Evolutionary conservation across 2,888 invertebrate species (phyloP).

Genomic region (Drosophila neotestacea): DNA sequence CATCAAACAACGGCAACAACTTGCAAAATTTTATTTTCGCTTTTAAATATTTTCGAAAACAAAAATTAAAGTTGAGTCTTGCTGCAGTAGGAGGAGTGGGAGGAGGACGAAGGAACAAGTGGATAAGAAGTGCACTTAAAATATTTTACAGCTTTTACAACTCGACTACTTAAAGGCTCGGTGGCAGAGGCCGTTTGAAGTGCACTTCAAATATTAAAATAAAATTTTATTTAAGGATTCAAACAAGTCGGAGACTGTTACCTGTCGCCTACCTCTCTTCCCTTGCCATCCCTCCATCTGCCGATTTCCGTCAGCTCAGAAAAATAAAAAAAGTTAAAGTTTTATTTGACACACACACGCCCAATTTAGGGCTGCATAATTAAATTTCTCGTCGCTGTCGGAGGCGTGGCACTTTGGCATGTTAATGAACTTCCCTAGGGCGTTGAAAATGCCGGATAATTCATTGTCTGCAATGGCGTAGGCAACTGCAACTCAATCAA

Average conservation of each 20-base stretch:
- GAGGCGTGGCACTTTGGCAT: constrained; percentile 50
- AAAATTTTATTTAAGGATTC: constrained; percentile 62
- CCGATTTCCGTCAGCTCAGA: constrained; percentile 1
- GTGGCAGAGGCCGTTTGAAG: constrained; percentile 43
- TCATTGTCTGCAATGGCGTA: constrained; percentile 29
- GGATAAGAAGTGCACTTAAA: constrained; percentile 27
- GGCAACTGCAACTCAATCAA: constrained; percentile 56
- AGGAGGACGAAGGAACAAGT: background rate
- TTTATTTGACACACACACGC: constrained; percentile 35
- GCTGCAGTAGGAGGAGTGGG: background rate
- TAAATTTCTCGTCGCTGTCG: constrained; percentile 53
- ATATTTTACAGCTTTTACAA: constrained; percentile 39
- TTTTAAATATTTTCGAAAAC: constrained; percentile 32
- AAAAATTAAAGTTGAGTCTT: constrained; percentile 8
- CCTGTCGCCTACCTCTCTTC: background rate
- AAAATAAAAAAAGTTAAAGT: constrained; percentile 61
- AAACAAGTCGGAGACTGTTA: constrained; percentile 4
- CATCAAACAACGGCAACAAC: constrained; percentile 20
- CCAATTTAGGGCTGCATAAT: constrained; percentile 57
- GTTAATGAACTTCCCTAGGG: constrained; percentile 47
- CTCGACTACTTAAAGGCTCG: constrained; percentile 49
- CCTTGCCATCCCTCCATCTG: background rate
- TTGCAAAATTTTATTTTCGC: constrained; percentile 32
- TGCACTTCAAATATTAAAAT: constrained; percentile 69
- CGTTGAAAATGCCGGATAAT: constrained; percentile 40